Conservation (phyloP, 2,888 invertebrate genomes). For the Itoplectis maculator region DNA sequence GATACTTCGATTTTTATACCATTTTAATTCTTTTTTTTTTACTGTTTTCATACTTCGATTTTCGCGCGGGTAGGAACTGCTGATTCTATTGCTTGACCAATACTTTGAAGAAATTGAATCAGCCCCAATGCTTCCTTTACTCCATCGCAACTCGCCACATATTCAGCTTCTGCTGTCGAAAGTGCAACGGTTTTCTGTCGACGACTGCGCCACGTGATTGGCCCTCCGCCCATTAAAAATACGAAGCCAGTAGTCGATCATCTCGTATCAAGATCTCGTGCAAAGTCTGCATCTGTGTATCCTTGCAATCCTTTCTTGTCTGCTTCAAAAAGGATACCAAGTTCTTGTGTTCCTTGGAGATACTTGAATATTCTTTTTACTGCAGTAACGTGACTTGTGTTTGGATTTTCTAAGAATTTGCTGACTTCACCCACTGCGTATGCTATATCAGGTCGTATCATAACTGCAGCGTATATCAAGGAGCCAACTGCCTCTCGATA, state of each 20-base stretch:
- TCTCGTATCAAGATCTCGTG: neutral
- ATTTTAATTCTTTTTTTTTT: too few relatives aligned
- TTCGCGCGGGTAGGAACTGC: neutral
- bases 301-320: neutral
- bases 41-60: too few relatives aligned
- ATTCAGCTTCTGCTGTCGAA: slow-evolving; percentile 1
- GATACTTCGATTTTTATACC: too few relatives aligned
- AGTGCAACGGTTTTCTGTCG: slow-evolving; percentile 8
- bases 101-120: slow-evolving; percentile 10
- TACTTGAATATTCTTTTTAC: slow-evolving; percentile 22
- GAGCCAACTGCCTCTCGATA: slow-evolving; percentile 32
- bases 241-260: neutral
- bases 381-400: slow-evolving; percentile 7
- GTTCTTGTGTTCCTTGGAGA: neutral
- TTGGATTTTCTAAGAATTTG: slow-evolving; percentile 8
- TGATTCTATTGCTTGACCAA: slow-evolving; percentile 9
- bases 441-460: slow-evolving; percentile 16
- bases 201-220: neutral
- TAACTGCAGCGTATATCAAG: slow-evolving; percentile 4
- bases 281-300: slow-evolving; percentile 15
- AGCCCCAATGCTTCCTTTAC: neutral
- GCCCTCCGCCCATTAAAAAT: slow-evolving; percentile 8
- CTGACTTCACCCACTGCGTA: slow-evolving; percentile 11
- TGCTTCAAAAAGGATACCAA: neutral
- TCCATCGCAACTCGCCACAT: slow-evolving; percentile 2